Evolutionary conservation across 2,113 vertebrate genomes (phyloP).

Genomic region (Misgurnus anguillicaudatus): DNA sequence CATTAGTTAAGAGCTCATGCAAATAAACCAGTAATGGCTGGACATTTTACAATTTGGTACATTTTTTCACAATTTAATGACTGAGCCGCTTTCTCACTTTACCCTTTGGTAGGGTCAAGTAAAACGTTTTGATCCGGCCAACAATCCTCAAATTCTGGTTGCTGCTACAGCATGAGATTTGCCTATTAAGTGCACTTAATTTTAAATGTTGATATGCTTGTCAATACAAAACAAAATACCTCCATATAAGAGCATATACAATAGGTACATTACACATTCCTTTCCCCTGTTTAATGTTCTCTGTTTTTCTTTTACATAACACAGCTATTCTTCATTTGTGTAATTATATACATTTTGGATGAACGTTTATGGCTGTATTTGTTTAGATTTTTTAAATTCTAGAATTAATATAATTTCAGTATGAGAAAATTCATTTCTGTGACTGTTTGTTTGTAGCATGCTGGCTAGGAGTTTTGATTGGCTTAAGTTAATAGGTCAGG

Average conservation of each 20-base stretch:
- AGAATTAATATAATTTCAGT: neutral
- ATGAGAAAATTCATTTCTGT: neutral
- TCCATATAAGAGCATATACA: neutral
- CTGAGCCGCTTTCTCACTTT: neutral
- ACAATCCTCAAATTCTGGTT: neutral
- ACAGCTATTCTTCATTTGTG: neutral
- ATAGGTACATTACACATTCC: neutral
- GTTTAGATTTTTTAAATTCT: neutral
- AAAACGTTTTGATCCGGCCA: neutral
- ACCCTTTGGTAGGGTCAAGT: neutral
- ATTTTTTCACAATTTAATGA: too few relatives aligned
- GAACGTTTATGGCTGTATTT: conserved; percentile 8
- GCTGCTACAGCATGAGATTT: conserved; percentile 20
- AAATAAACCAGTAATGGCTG: neutral
- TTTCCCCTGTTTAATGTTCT: neutral
- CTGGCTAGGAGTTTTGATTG: neutral
- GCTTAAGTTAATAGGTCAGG: conserved; percentile 6
- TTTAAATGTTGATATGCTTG: neutral
- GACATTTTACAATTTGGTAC: neutral
- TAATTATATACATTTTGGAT: neutral
- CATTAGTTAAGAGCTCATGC: conserved; percentile 2
- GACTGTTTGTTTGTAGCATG: neutral
- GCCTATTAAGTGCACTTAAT: conserved; percentile 26
- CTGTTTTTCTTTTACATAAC: neutral
- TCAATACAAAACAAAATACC: neutral